Evolutionary conservation across 2,888 invertebrate genomes (phyloP).

Genomic region (Leuctra nigra): DNA sequence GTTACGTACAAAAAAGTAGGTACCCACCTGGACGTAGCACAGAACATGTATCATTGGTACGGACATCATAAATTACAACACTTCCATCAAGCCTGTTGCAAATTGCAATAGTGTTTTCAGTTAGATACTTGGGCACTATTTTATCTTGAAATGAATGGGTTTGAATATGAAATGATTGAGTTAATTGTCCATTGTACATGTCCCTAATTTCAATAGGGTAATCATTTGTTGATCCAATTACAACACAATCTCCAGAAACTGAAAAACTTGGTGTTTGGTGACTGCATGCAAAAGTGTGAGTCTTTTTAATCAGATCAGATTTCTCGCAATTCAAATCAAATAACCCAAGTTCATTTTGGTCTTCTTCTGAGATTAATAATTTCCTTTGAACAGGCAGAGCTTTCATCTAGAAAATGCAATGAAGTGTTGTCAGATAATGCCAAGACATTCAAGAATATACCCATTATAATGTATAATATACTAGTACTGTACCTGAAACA

Average conservation of each 20-base stretch:
- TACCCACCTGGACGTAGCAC: too few species aligned
- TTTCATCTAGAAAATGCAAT: conserved; percentile 11
- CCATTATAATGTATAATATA: background rate
- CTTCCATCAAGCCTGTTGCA: conserved; percentile 9
- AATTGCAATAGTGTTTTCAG: background rate
- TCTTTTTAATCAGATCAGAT: conserved; percentile 5
- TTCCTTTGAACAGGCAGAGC: conserved; percentile 3
- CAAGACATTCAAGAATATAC: background rate
- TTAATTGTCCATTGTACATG: background rate
- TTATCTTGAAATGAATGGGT: background rate
- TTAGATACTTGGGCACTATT: conserved; percentile 6
- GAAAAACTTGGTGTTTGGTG: conserved; percentile 5
- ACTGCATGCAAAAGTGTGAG: background rate
- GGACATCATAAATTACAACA: conserved; percentile 2
- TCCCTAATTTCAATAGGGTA: conserved; percentile 2
- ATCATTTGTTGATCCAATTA: background rate
- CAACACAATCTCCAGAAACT: background rate
- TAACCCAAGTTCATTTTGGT: conserved; percentile 2
- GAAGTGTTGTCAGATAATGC: background rate
- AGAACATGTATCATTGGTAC: background rate
- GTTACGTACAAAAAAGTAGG: too few species aligned
- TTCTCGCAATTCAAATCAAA: conserved; percentile 14
- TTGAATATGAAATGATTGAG: background rate
- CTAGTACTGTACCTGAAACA: conserved; percentile 18
- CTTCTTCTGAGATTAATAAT: conserved; percentile 19